Evolutionary conservation across 2,888 invertebrate genomes (phyloP).

Genomic region (Agrilus mali): DNA sequence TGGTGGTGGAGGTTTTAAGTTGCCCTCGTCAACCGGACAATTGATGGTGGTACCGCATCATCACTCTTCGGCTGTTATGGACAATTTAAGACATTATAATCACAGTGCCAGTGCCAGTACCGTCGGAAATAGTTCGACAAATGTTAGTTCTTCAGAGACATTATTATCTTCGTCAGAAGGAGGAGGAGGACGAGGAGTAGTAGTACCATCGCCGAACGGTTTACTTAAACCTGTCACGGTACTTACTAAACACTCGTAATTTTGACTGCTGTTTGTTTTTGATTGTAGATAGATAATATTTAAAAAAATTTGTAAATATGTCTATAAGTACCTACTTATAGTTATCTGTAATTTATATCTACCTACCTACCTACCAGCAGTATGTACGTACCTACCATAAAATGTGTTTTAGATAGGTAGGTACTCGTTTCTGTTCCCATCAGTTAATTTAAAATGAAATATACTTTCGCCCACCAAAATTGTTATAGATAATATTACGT

Average conservation of each 20-base stretch:
- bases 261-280: conserved; percentile 2
- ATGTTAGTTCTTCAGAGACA: conserved; percentile 29
- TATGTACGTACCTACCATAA: too few species aligned
- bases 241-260: conserved; percentile 23
- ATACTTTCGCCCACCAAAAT: too few species aligned
- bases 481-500: too few species aligned
- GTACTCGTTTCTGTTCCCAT: too few species aligned
- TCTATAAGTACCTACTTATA: too few species aligned
- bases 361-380: too few species aligned
- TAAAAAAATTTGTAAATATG: background rate
- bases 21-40: background rate
- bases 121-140: conserved; percentile 15
- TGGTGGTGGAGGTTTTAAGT: conserved; percentile 33
- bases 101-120: conserved; percentile 14
- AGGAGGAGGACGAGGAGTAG: too few species aligned
- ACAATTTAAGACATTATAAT: conserved; percentile 24
- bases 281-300: too few species aligned
- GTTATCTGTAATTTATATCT: too few species aligned
- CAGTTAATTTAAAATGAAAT: too few species aligned
- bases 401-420: too few species aligned
- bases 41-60: conserved; percentile 19
- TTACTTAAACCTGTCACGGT: conserved; percentile 34
- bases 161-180: conserved; percentile 1
- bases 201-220: conserved; percentile 20
- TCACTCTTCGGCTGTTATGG: conserved; percentile 20